These are phyloP conservation scores for Zaprionus lachaisei DNA, from an alignment of 1,140 invertebrate species.

Conservation along the genomic window DNA sequence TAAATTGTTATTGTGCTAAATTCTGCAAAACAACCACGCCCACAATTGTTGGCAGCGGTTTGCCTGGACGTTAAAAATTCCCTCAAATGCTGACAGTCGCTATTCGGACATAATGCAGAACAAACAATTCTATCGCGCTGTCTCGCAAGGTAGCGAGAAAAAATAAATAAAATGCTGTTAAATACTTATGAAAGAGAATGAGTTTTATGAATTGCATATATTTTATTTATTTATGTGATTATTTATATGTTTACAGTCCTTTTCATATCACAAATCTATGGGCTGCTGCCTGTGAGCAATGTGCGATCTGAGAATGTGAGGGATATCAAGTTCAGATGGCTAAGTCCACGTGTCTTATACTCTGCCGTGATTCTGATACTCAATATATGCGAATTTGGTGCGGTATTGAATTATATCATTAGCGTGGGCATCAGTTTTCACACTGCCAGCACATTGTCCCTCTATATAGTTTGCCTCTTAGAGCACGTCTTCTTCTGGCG, in stretches of 20 bases:
- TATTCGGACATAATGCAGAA: conserved; percentile 62
- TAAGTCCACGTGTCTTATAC: conserved; percentile 55
- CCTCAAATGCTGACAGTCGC: conserved; percentile 33
- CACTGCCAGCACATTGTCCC: conserved; percentile 63
- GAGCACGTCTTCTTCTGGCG: conserved; percentile 78
- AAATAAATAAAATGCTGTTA: background rate
- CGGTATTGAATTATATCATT: conserved; percentile 58
- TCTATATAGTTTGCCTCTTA: conserved; percentile 72
- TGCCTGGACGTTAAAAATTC: conserved; percentile 18
- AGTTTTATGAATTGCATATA: background rate
- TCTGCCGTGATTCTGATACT: conserved; percentile 53
- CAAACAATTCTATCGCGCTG: conserved; percentile 69
- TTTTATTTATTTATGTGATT: background rate
- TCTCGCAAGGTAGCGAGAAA: conserved; percentile 57
- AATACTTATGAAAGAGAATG: background rate
- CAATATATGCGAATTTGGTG: conserved; percentile 62
- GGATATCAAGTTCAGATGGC: conserved; percentile 60
- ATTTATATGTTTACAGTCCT: conserved; percentile 52
- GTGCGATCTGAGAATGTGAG: conserved; percentile 44
- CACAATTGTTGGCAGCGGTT: background rate
- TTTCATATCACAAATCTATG: conserved; percentile 75
- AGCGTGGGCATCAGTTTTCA: conserved; percentile 67
- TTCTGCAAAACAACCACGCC: conserved; percentile 54
- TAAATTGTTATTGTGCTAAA: conserved; percentile 58
- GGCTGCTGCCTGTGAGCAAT: conserved; percentile 67